Evolutionary conservation across 2,888 invertebrate species (phyloP).

Genomic region (Synergus umbraculus): DNA sequence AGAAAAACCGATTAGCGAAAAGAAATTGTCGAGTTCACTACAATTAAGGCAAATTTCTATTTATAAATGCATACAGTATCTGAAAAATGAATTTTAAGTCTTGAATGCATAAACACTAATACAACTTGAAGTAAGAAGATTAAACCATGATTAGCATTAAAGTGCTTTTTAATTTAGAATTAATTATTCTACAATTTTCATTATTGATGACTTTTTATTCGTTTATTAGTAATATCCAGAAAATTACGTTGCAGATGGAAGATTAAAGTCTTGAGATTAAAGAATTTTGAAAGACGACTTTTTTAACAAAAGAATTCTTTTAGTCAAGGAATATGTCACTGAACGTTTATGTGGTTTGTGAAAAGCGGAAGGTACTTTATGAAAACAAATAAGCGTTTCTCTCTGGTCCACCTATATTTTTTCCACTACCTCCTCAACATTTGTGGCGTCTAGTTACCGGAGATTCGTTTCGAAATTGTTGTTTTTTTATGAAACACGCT

Average conservation of each 20-base stretch:
- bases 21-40: constrained; percentile 22
- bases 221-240: background rate
- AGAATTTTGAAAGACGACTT: background rate
- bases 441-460: constrained; percentile 1
- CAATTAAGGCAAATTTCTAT: constrained; percentile 25
- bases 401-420: background rate
- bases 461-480: constrained; percentile 13
- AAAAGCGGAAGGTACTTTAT: background rate
- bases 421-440: background rate
- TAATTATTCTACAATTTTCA: background rate
- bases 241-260: background rate
- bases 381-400: constrained; percentile 16
- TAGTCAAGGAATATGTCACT: background rate
- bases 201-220: background rate
- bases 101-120: background rate
- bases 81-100: constrained; percentile 7
- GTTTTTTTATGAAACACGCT: background rate
- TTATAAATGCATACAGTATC: constrained; percentile 14
- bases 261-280: constrained; percentile 1
- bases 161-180: constrained; percentile 11
- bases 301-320: background rate
- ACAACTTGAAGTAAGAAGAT: background rate
- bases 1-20: constrained; percentile 26
- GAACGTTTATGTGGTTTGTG: background rate
- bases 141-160: background rate